Conservation (phyloP, 2,113 vertebrate species). For the Setophaga petechia region DNA sequence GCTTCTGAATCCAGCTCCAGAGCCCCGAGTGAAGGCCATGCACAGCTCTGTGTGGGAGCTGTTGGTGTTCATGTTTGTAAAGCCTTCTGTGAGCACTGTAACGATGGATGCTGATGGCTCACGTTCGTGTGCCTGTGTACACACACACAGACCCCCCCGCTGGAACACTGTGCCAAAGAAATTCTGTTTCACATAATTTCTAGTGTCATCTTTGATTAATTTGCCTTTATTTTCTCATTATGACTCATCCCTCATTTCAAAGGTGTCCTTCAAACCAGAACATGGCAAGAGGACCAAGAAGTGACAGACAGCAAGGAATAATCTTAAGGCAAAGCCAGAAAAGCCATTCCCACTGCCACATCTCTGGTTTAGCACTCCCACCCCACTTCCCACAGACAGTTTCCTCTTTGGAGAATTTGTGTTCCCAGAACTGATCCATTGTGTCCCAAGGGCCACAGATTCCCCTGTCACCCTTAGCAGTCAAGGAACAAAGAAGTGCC, state of each 20-base stretch:
- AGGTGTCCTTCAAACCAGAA: slow-evolving; percentile 59
- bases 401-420: not conserved
- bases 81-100: not conserved
- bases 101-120: not conserved
- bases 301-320: not conserved
- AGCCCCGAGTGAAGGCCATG: not conserved
- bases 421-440: not conserved
- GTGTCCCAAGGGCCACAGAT: not conserved
- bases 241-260: slow-evolving; percentile 47
- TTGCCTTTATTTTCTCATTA: slow-evolving; percentile 39
- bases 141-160: not conserved
- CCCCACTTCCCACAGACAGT: not conserved
- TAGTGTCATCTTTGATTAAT: slow-evolving; percentile 69
- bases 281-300: not conserved
- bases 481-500: not conserved
- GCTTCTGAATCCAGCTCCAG: not conserved
- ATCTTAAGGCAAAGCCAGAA: not conserved
- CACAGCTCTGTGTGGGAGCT: not conserved
- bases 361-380: not conserved
- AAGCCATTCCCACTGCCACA: no score
- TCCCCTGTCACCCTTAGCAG: not conserved
- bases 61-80: accelerated
- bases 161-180: not conserved
- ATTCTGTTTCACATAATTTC: slow-evolving; percentile 37
- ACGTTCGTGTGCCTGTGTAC: accelerated